A percentile compares a stretch with the other conserved stretches of the same genome.
Evolutionary conservation across 1,140 invertebrate genomes (phyloP).

Genomic region (Magallana gigas): DNA sequence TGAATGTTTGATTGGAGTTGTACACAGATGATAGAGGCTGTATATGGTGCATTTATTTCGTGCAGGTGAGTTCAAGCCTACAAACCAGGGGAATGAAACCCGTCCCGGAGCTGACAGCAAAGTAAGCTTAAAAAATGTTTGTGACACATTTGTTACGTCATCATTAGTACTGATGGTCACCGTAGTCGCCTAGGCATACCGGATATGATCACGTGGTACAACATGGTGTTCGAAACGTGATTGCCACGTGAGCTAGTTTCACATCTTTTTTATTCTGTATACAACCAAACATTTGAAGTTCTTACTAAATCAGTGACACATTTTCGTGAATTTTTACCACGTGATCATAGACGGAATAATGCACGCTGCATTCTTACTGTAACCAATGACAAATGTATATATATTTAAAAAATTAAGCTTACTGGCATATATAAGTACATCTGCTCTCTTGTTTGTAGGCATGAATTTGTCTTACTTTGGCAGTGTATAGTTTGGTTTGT

Average conservation of each 20-base stretch:
- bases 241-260: too few relatives aligned
- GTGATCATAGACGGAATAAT: conserved; percentile 10
- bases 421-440: too few relatives aligned
- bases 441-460: not conserved
- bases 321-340: not conserved
- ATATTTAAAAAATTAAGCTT: not conserved
- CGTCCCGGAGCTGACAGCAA: not conserved
- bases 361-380: not conserved
- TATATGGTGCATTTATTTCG: conserved; percentile 34
- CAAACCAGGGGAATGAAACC: conserved; percentile 48
- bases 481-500: not conserved
- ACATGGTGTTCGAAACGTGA: not conserved
- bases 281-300: too few relatives aligned
- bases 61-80: conserved; percentile 54
- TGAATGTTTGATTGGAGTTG: not conserved
- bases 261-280: too few relatives aligned
- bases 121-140: conserved; percentile 27
- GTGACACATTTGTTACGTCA: not conserved
- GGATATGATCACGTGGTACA: conserved; percentile 12
- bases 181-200: not conserved
- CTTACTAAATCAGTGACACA: too few relatives aligned
- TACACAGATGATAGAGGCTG: conserved; percentile 8
- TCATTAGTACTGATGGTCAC: not conserved
- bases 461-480: not conserved
- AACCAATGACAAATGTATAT: not conserved